Evolutionary conservation across 2,113 vertebrate genomes (phyloP), one percentile per base, ranked within the genome.

Genomic region (Planiliza haematocheilus): DNA sequence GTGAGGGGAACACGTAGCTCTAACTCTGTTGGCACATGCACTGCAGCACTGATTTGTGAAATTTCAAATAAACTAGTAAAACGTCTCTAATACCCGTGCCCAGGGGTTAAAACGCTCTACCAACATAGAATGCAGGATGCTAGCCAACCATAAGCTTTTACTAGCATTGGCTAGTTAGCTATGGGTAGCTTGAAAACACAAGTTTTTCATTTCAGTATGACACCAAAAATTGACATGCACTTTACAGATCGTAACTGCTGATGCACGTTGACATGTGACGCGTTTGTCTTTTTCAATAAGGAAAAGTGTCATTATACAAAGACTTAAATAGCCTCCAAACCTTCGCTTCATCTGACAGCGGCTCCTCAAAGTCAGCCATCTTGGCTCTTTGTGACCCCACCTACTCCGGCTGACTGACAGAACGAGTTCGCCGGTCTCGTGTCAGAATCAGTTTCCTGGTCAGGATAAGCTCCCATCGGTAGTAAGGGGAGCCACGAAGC

Each of bases 261-360:
- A 20, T 11, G 10, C 1, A 7, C 1, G 6, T 2, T 1, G 9
- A 62, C 13, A 30, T 13, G 17, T 11, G 52, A 21, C 8, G 45
- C 1, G 0, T 0, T 0, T 4, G 8, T 4, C 20, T 3, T 18
- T 10, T 50, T 16, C 2, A 53, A 53, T 8, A 10, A 20, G 0
- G 46, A 1, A 34, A 50, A 52, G 4, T 0, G 2, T 0, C 17
- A 17, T 12, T 16, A 1, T 70, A 13, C 10, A 72, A 77, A 60
- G 3, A 63, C 70, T 53, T 55, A 74, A 45, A 80, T 11, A 74
- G 61, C 88, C 73, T 83, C 89, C 96, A 77, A 77, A 92, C 96
- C 96, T 97, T 97, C 93, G 98, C 96, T 60, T 97, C 96, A 61
- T 97, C 97, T 91, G 96, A 95, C 91, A 97, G 94, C 89, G 95